Evolutionary conservation across 2,797 vertebrate species (phyloP), one percentile per base, ranked within the genome.

Genomic region (Naso thynnoides): DNA sequence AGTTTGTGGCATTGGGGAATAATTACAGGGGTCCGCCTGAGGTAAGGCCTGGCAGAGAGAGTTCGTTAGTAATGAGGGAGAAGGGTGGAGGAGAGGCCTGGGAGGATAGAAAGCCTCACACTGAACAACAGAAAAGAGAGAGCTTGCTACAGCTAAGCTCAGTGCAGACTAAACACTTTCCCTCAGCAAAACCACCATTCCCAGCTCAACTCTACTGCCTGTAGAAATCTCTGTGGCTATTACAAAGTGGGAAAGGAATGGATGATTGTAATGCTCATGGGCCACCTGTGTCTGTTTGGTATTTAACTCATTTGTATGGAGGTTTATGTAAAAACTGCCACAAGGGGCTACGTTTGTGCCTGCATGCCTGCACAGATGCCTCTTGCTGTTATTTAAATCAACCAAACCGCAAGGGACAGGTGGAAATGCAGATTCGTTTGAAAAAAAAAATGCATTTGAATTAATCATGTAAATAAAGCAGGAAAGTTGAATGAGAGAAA

Each of bases 1-100:
- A 84, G 91, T 89, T 86, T 88, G 87, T 90, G 91, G 89, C 93
- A 91, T 85, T 87, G 88, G 93, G 93, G 93, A 95, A 93, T 94
- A 93, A 95, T 95, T 94, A 94, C 78, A 84, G 85, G 77, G 85
- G 79, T 92, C 81, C 58, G 91, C 94, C 94, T 91, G 93, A 92
- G 93, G 94, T 94, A 90, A 93, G 88, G 89, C 91, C 92, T 86
- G 89, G 84, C 88, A 92, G 90, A 91, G 90, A 79, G 90, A 93
- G 90, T 93, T 91, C 64, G 86, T 94, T 93, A 94, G 92, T 84
- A 83, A 89, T 83, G 86, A 91, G 85, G 81, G 76, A 83, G 69
- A 85, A 76, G 83, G 85, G 77, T 65, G 80, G 70, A 80, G 81
- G 82, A 82, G 81, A 78, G 83, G 86, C 77, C 85, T 83, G 79